Conservation (phyloP, 2,113 vertebrate species). For the Oryzias melastigma region DNA sequence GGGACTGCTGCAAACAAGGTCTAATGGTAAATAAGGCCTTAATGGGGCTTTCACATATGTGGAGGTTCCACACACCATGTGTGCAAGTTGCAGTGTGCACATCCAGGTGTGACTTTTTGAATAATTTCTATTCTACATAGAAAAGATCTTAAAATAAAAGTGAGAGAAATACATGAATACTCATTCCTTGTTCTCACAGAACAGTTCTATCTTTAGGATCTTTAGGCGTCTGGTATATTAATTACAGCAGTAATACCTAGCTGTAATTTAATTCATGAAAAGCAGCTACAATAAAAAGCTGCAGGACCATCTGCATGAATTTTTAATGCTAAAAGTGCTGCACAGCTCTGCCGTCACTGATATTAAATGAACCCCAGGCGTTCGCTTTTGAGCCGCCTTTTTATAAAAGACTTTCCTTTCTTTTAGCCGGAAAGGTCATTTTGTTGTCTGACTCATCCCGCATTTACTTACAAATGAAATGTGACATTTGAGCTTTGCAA, state of each 20-base stretch:
- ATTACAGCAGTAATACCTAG: too few relatives aligned
- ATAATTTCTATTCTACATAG: too few relatives aligned
- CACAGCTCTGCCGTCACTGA: background rate
- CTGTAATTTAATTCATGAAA: too few relatives aligned
- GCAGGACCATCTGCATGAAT: too few relatives aligned
- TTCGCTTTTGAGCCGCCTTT: background rate
- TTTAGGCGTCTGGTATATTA: too few relatives aligned
- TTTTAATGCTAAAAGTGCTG: background rate
- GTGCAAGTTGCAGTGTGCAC: too few relatives aligned
- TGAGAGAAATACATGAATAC: too few relatives aligned
- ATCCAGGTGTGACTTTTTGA: too few relatives aligned
- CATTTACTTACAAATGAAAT: conserved; percentile 25
- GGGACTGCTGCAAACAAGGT: conserved; percentile 7
- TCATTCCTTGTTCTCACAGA: too few relatives aligned
- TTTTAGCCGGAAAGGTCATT: conserved; percentile 21
- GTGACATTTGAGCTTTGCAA: conserved; percentile 42
- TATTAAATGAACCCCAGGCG: conserved; percentile 1
- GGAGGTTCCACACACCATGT: background rate
- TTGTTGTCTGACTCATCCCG: conserved; percentile 26
- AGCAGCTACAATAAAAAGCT: too few relatives aligned
- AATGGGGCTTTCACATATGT: background rate
- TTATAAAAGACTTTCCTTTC: background rate
- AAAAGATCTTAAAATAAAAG: too few relatives aligned
- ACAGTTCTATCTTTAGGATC: too few relatives aligned
- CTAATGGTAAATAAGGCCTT: conserved; percentile 13